Conservation (phyloP, 2,113 vertebrate species). For the Ia io region DNA sequence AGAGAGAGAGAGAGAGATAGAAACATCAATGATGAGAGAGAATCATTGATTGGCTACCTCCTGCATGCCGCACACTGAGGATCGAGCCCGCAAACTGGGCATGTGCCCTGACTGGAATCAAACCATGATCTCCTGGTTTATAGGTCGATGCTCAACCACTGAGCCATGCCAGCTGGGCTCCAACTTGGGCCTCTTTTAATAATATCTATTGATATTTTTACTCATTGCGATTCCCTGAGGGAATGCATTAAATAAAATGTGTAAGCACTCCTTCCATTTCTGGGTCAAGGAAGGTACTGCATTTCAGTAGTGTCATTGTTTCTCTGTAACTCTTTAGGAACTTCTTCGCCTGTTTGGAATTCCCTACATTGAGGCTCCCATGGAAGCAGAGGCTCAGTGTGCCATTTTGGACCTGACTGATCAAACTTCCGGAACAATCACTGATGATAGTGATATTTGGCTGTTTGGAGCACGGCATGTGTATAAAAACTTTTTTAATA, state of each 20-base stretch:
- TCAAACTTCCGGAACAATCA: slow-evolving; percentile 96
- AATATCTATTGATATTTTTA: neutral
- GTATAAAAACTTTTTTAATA: slow-evolving; percentile 98
- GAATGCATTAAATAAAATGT: neutral
- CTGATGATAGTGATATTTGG: slow-evolving; percentile 98
- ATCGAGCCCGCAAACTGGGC: too few relatives aligned
- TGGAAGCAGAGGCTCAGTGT: slow-evolving; percentile 97
- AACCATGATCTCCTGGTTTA: too few relatives aligned
- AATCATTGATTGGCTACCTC: too few relatives aligned
- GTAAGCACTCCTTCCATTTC: neutral
- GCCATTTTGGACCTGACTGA: slow-evolving; percentile 91
- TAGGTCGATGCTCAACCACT: too few relatives aligned
- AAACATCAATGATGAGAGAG: too few relatives aligned
- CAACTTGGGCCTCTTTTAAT: neutral
- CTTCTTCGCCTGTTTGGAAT: slow-evolving; percentile 94
- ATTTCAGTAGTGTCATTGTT: neutral
- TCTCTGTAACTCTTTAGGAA: slow-evolving; percentile 82
- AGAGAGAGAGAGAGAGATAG: too few relatives aligned
- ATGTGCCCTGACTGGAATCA: too few relatives aligned
- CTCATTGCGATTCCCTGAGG: fast-evolving
- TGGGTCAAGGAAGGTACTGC: neutral
- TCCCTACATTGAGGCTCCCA: slow-evolving; percentile 94
- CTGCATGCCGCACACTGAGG: too few relatives aligned
- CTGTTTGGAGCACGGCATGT: slow-evolving; percentile 96
- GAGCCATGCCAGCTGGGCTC: too few relatives aligned